Evolutionary conservation across 92 coral and sea anemone species (phyloP).

Genomic region (Ricordea florida): DNA sequence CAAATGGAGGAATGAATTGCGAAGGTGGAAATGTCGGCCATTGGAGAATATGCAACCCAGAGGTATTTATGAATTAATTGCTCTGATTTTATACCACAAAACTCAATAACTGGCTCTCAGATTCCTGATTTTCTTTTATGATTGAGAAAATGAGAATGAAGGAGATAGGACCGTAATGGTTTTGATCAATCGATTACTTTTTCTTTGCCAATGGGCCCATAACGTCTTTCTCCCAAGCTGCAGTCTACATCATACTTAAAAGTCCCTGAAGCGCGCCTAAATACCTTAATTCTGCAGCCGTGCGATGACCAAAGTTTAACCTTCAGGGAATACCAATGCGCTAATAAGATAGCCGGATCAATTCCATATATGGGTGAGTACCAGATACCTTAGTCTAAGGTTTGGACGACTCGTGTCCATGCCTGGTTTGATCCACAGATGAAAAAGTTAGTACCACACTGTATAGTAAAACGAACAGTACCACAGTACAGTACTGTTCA

Average conservation of each 20-base stretch:
- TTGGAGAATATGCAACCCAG: constrained; percentile 78
- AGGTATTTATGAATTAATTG: constrained; percentile 46
- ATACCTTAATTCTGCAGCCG: constrained; percentile 2
- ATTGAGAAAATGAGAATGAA: background rate
- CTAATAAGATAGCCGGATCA: constrained; percentile 6
- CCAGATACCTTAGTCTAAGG: no score
- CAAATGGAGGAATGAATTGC: constrained; percentile 90
- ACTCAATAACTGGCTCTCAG: no score
- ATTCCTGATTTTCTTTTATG: no score
- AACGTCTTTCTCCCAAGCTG: background rate
- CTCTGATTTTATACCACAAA: no score
- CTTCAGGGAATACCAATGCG: constrained; percentile 43
- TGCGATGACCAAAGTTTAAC: constrained; percentile 32
- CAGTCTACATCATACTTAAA: background rate
- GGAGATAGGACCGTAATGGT: no score
- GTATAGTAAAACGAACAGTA: no score
- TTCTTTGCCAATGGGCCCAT: no score
- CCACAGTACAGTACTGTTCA: no score
- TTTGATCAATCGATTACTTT: no score
- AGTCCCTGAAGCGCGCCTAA: background rate
- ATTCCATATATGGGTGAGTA: background rate
- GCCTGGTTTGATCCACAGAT: background rate
- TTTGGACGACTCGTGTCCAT: background rate
- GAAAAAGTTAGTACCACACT: no score
- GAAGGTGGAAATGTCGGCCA: constrained; percentile 62